Evolutionary conservation across 2,888 invertebrate genomes (phyloP), one percentile per base, ranked within the genome.

Genomic region (Drosophila seclusa): DNA sequence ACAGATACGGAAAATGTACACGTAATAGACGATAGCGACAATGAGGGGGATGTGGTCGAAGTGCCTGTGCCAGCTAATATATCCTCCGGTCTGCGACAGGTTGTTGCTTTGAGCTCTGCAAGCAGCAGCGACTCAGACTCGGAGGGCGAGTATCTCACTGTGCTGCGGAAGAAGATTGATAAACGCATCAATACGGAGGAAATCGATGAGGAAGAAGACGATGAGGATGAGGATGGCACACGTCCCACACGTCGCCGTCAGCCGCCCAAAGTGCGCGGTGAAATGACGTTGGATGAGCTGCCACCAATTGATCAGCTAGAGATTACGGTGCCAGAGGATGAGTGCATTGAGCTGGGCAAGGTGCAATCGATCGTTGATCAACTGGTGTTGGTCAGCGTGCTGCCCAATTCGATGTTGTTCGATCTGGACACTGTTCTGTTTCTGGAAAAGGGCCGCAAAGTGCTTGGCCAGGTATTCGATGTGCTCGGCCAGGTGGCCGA

Each of bases 391-490:
- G 95, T 98, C 1, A 87, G 77, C 63, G 88, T 96, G 13, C 93
- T 95, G 59, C 95, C 96, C 16, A 95, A 95, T 66, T 95, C 95
- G 24, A 96, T 97, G 54, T 95, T 97, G 0, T 95, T 98, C 63
- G 96, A 98, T 93, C 93, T 98, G 78, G 98, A 98, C 75, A 97
- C 97, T 1, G 95, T 98, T 18, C 93, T 99, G 62, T 99, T 99
- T 92, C 91, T 97, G 69, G 96, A 98, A 18, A 95, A 95, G 82
- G 97, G 97, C 5, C 95, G 96, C 73, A 95, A 95, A 80, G 94
- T 96, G 13, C 93, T 98, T 6, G 92, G 92, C 0, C 95, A 96
- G 92, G 95, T 99, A 57, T 98, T 97, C 92, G 99, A 99, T 94
- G 97, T 98, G 0, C 96, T 99, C 91, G 99, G 99, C 18, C 97